Evolutionary conservation across 1,140 invertebrate species (phyloP), one percentile per base, ranked within the genome.

Genomic region (Zeugodacus cucurbitae): DNA sequence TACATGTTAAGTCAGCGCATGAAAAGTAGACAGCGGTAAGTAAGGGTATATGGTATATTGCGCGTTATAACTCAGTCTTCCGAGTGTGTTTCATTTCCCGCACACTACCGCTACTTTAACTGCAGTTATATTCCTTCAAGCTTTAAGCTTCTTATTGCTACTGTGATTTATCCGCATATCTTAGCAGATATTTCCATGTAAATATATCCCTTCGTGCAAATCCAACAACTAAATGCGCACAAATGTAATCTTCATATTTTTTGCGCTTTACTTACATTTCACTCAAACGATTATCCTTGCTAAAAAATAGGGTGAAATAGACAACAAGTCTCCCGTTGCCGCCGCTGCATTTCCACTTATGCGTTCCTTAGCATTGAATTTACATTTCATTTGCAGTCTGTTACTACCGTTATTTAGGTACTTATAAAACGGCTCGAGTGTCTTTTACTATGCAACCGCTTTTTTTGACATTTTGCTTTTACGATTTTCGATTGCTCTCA

Each of bases 231-330:
- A 82, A 82, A 82, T 82, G 74, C 74, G 74, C 74, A 82, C 44
- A 48, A 82, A 82, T 82, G 74, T 82, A 82, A 54, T 44, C 74
- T 82, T 82, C 74, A 48, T 82, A 48, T 41, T 82, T 82, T 82
- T 82, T 82, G 41, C 34, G 26, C 74, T 82, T 82, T 82, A 82
- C 74, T 82, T 82, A 82, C 74, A 82, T 48, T 48, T 82, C 74
- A 82, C 74, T 82, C 74, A 82, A 82, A 10, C 41, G 74, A 48
- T 82, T 82, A 82, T 82, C 41, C 74, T 44, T 54, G 41, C 41
- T 22, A 82, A 26, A 37, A 34, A 41, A 22, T 22, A 14, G 34
- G 34, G 34, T n/a, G n/a, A 48, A 48, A 48, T n/a, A 82, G n/a
- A 74, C 37, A 74, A 41, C 67, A 74, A 41, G 7, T 74, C 41